Evolutionary conservation across 2,888 invertebrate species (phyloP).

Genomic region (Eueremaeus valkanovi): DNA sequence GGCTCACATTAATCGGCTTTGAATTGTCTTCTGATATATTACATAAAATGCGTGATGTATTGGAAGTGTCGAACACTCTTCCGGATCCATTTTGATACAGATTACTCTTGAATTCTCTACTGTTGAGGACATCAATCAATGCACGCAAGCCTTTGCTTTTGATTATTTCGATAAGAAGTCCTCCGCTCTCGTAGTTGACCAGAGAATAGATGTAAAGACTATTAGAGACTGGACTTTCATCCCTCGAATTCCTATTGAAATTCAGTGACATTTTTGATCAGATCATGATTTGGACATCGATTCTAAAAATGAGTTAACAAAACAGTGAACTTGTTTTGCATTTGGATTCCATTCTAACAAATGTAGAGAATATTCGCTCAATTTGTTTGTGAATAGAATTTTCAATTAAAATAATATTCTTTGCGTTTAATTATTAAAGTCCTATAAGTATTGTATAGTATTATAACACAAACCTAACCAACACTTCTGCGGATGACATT

Average conservation of each 20-base stretch:
- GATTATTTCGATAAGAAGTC: conserved; percentile 6
- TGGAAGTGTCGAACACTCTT: conserved; percentile 1
- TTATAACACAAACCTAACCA: neutral
- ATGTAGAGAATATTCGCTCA: no score
- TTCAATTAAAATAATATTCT: neutral
- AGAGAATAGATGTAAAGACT: conserved; percentile 8
- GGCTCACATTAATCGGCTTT: neutral
- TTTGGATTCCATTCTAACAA: no score
- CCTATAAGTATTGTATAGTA: neutral
- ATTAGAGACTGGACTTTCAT: neutral
- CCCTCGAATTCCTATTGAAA: neutral
- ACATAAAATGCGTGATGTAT: conserved; percentile 1
- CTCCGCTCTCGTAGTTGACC: conserved; percentile 22
- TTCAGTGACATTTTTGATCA: neutral
- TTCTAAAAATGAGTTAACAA: no score
- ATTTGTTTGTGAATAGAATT: no score
- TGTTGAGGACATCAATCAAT: neutral
- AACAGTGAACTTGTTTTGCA: no score
- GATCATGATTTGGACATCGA: neutral
- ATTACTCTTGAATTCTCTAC: conserved; percentile 4
- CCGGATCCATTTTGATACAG: conserved; percentile 15
- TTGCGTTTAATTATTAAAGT: neutral
- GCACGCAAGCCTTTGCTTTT: neutral
- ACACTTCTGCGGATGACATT: neutral
- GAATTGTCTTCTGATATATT: neutral